These are phyloP conservation scores for Cyphomyrus discorhynchus DNA, from an alignment of 2,113 vertebrate species.

Conservation along the genomic window DNA sequence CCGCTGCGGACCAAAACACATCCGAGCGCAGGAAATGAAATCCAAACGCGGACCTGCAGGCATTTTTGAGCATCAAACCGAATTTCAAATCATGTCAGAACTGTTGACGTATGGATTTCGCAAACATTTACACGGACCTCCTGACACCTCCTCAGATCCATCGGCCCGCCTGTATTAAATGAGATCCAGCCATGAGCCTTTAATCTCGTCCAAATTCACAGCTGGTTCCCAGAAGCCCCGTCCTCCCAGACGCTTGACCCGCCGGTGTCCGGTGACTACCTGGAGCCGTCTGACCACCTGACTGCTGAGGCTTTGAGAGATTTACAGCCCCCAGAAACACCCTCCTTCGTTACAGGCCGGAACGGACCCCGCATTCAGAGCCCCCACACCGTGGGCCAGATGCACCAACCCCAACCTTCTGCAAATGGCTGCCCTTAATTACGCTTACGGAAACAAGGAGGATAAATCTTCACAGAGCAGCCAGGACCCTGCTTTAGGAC, in stretches of 20 bases:
- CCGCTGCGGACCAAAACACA: background rate
- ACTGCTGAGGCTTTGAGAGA: constrained; percentile 61
- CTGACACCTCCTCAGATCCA: constrained; percentile 47
- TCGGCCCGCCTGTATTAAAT: constrained; percentile 62
- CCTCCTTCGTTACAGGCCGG: constrained; percentile 21
- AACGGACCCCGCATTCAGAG: background rate
- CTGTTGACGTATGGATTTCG: constrained; percentile 45
- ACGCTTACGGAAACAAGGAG: background rate
- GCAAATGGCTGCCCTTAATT: constrained; percentile 17
- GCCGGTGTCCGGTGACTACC: constrained; percentile 65
- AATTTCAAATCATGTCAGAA: constrained; percentile 18
- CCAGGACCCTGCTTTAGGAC: background rate
- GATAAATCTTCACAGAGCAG: background rate
- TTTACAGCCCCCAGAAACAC: constrained; percentile 52
- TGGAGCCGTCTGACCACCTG: constrained; percentile 66
- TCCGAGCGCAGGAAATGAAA: constrained; percentile 10
- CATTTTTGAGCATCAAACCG: background rate
- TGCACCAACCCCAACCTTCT: background rate
- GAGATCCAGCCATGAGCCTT: constrained; percentile 54
- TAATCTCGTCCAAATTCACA: constrained; percentile 64
- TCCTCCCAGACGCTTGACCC: constrained; percentile 58
- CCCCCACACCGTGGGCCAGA: background rate
- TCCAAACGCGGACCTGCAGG: background rate
- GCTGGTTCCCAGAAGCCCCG: constrained; percentile 56
- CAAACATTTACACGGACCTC: constrained; percentile 57